Evolutionary conservation across 2,888 invertebrate genomes (phyloP).

Genomic region (Falcaria lacertinaria): DNA sequence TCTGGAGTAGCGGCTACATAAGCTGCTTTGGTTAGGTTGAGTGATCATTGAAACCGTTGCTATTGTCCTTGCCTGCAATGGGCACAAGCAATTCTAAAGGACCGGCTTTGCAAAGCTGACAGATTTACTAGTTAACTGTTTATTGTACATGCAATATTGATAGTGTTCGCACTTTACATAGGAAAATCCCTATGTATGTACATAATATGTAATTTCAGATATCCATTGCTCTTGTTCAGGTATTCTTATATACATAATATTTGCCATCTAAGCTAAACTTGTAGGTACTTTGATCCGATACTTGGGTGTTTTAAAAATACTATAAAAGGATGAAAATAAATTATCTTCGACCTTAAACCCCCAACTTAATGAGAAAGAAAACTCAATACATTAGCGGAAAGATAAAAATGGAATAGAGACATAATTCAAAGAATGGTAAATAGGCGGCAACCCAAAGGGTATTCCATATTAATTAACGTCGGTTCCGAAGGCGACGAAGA

Average conservation of each 20-base stretch:
- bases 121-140: constrained; percentile 17
- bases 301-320: constrained; percentile 1
- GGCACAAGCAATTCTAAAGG: constrained; percentile 30
- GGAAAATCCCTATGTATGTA: too few relatives aligned
- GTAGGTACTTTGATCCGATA: too few relatives aligned
- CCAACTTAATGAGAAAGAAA: constrained; percentile 13
- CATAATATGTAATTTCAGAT: too few relatives aligned
- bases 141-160: constrained; percentile 18
- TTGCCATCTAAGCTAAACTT: too few relatives aligned
- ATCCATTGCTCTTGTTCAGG: too few relatives aligned
- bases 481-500: constrained; percentile 70
- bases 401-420: constrained; percentile 52
- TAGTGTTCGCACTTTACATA: constrained; percentile 18
- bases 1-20: constrained; percentile 25
- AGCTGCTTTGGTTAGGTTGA: constrained; percentile 53
- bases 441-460: constrained; percentile 64
- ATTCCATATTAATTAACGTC: constrained; percentile 77
- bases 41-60: constrained; percentile 46
- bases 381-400: constrained; percentile 18
- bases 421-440: constrained; percentile 65
- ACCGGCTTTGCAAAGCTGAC: constrained; percentile 14
- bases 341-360: constrained; percentile 6
- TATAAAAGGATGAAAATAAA: constrained; percentile 3
- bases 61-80: constrained; percentile 28
- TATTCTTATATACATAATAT: too few relatives aligned